phyloP scores from a whole-genome alignment of 2,113 vertebrate genomes.

The Sialia sialis region DNA sequence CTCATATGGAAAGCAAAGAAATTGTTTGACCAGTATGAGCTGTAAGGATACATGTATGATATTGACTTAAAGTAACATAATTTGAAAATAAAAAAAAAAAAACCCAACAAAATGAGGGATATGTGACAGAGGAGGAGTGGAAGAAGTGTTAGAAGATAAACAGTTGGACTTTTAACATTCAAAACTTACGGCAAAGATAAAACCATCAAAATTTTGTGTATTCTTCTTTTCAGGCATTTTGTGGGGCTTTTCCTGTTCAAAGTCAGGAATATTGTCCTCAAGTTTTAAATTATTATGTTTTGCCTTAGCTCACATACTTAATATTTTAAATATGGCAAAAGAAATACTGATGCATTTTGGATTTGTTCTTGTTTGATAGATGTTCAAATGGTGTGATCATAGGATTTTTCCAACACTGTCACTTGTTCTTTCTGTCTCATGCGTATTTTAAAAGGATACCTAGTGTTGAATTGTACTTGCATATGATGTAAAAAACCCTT shows the following conservation, averaged over 20 bases:
- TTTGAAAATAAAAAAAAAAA: neutral
- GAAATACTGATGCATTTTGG: neutral
- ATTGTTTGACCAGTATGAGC: neutral
- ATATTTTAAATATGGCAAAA: neutral
- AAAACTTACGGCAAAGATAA: neutral
- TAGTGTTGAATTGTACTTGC: neutral
- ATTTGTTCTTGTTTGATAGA: neutral
- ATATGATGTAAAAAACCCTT: neutral
- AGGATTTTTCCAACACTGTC: neutral
- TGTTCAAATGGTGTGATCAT: neutral
- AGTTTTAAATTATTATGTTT: neutral
- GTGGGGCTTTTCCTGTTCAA: neutral
- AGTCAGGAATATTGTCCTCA: neutral
- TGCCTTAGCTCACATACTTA: neutral
- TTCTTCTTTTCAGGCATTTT: neutral
- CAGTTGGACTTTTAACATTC: neutral
- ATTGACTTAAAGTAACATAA: neutral
- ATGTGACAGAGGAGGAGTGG: neutral
- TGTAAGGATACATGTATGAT: neutral
- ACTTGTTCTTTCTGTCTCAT: neutral
- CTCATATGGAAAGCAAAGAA: neutral
- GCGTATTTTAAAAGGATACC: neutral
- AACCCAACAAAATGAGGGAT: neutral
- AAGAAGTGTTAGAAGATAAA: neutral
- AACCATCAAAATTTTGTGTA: neutral